Percentiles rank a stretch among this genome's conserved stretches.
phyloP scores from a whole-genome alignment of 2,888 invertebrate species.

The Nephrotoma flavescens region DNA sequence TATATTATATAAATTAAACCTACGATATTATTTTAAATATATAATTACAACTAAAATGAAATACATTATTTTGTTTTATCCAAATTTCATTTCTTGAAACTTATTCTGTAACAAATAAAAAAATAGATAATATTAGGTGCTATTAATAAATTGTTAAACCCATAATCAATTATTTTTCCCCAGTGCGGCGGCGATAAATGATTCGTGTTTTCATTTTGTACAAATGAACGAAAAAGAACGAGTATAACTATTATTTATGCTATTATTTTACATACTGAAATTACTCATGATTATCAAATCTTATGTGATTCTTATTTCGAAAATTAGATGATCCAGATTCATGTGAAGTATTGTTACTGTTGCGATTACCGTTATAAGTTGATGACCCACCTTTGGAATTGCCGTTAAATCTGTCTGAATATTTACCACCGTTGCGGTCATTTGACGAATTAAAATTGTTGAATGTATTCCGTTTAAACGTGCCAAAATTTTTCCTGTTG shows the following conservation, averaged over 20 bases:
- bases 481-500: constrained; percentile 31
- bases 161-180: background rate
- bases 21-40: background rate
- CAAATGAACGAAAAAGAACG: background rate
- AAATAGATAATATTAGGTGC: background rate
- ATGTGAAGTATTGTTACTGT: background rate
- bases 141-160: background rate
- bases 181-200: background rate
- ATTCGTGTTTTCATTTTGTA: background rate
- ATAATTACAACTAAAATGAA: background rate
- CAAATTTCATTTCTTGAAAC: background rate
- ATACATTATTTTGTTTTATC: background rate
- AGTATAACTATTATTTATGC: background rate
- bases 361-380: background rate
- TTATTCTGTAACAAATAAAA: background rate
- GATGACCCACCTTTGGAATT: background rate
- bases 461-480: constrained; percentile 32
- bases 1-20: background rate
- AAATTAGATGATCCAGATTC: background rate
- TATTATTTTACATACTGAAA: background rate
- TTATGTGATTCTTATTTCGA: background rate
- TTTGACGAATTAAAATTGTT: background rate
- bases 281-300: background rate
- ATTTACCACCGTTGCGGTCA: background rate
- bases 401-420: background rate